phyloP scores from a whole-genome alignment of 2,888 invertebrate genomes.

The Latheticus oryzae region DNA sequence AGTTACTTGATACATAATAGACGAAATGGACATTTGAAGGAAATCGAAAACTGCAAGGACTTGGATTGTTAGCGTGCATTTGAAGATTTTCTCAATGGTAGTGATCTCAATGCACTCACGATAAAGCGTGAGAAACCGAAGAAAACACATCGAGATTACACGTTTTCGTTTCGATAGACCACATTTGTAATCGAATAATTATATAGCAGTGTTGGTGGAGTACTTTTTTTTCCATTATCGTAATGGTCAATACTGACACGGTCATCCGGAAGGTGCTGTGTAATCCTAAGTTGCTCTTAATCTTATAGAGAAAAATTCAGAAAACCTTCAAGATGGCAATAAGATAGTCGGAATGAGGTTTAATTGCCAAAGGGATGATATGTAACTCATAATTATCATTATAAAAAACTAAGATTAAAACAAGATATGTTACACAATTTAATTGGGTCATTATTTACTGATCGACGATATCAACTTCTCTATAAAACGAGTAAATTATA shows the following conservation, averaged over 20 bases:
- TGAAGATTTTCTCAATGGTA: background rate
- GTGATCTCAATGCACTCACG: conserved; percentile 15
- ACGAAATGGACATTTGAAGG: no score
- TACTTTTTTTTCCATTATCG: conserved; percentile 19
- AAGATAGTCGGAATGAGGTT: conserved; percentile 14
- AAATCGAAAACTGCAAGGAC: no score
- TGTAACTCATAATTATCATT: conserved; percentile 20
- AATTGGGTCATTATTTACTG: conserved; percentile 34
- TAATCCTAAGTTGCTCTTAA: conserved; percentile 9
- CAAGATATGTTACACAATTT: conserved; percentile 25
- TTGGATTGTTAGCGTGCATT: no score
- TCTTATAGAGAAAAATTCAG: conserved; percentile 8
- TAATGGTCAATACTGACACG: conserved; percentile 22
- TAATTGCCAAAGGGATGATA: conserved; percentile 22
- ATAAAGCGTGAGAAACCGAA: conserved; percentile 19
- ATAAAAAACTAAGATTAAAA: conserved; percentile 15
- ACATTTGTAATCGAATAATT: conserved; percentile 34
- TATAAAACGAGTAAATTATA: conserved; percentile 24
- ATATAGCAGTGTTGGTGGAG: conserved; percentile 20
- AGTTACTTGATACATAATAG: no score
- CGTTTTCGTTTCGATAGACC: conserved; percentile 29
- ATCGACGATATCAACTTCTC: conserved; percentile 15
- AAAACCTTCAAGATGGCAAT: conserved; percentile 25
- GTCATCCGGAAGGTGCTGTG: conserved; percentile 17
- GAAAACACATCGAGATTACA: conserved; percentile 21